Conservation (phyloP, 2,888 invertebrate genomes). For the Drosophila mulleri region DNA sequence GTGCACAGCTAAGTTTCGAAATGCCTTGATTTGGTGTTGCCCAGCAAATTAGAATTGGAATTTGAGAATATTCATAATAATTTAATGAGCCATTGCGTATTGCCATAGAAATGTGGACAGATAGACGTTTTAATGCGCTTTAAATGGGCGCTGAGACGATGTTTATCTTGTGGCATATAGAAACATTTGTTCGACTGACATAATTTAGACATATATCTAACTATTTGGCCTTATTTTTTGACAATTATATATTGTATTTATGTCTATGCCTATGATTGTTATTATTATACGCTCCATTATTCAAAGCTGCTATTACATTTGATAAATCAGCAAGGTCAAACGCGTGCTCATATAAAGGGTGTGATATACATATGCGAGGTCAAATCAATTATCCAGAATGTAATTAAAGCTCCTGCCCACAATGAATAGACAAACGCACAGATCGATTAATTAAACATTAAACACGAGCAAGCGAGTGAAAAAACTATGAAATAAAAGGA, state of each 20-base stretch:
- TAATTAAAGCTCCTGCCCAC: background rate
- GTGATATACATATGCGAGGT: slow-evolving; percentile 25
- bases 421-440: background rate
- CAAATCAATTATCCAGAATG: slow-evolving; percentile 3
- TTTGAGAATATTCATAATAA: slow-evolving; percentile 46
- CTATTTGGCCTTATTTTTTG: background rate
- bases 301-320: background rate
- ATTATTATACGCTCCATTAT: slow-evolving; percentile 6
- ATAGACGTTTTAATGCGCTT: slow-evolving; percentile 32
- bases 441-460: background rate
- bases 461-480: background rate
- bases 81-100: slow-evolving; percentile 31
- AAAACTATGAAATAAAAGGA: background rate
- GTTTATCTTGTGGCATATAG: slow-evolving; percentile 15
- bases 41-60: slow-evolving; percentile 28
- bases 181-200: slow-evolving; percentile 13
- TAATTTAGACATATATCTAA: background rate
- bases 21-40: slow-evolving; percentile 47
- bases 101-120: slow-evolving; percentile 41
- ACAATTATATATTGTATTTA: background rate
- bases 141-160: slow-evolving; percentile 37
- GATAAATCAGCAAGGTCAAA: slow-evolving; percentile 40
- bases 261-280: background rate
- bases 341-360: background rate
- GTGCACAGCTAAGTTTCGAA: slow-evolving; percentile 39